Evolutionary conservation across 2,888 invertebrate genomes (phyloP), one percentile per base, ranked within the genome.

Genomic region (Drosophila diplacantha): DNA sequence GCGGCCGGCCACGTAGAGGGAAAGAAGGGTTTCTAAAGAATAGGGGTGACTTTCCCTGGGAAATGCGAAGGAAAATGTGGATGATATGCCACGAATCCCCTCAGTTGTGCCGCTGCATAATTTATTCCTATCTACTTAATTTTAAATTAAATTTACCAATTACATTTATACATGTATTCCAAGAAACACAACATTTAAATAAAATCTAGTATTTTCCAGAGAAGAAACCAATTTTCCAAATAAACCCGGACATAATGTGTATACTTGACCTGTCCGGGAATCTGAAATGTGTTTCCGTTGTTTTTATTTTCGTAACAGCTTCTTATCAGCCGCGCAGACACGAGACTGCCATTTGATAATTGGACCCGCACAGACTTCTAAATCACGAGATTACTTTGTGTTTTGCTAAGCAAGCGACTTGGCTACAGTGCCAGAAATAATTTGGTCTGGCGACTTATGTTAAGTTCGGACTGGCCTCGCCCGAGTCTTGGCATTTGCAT

Each of bases 271-370:
- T 18, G 18, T 46, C 26, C 14, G 16, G 32, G 20, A 22, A 43
- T 49, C 20, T 16, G 22, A 49, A 51, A 65, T 51, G 65, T 59
- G 58, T 51, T 66, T 66, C 59, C 66, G 66, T 32, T 64, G 37
- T 50, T 50, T 65, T 57, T 65, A 46, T 51, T 65, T 64, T 46
- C n/a, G 38, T n/a, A 50, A 26, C 11, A 6, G 20, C 2, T n/a
- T 24, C 43, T 59, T 58, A 66, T 66, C 66, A 66, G 35, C 14
- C 3, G 24, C 22, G 2, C 14, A 52, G 32, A 66, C 65, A 66
- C 65, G 66, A 66, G 65, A 66, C 65, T 52, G 18, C 5, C 29
- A 32, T 47, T 64, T 22, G 18, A 41, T 18, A 41, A 55, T 20
- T 44, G 55, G 43, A 59, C 24, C 49, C 49, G 29, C 31, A 7